phyloP scores from a whole-genome alignment of 2,797 vertebrate genomes.

The Meriones psammophilus region DNA sequence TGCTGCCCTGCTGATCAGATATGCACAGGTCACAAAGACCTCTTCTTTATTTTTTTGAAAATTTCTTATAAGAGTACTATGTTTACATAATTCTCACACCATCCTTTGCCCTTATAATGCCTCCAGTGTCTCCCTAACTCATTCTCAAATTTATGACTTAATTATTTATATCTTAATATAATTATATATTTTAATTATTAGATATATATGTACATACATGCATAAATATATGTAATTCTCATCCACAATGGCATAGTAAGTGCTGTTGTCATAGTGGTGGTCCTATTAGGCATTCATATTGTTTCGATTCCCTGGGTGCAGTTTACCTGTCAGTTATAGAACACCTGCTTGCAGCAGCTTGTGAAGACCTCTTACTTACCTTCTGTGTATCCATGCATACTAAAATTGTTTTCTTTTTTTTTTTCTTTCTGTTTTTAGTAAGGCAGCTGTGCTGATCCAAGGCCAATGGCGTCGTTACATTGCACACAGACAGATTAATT shows the following conservation, averaged over 20 bases:
- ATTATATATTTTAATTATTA: not conserved
- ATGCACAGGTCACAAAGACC: not conserved
- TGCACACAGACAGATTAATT: conserved; percentile 82
- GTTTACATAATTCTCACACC: not conserved
- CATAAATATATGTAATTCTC: not conserved
- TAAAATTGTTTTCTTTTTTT: not conserved
- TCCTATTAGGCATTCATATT: not conserved
- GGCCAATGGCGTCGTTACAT: conserved; percentile 86
- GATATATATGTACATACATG: not conserved
- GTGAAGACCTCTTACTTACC: not conserved
- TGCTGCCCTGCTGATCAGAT: too few relatives aligned
- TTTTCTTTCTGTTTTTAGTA: conserved; percentile 81
- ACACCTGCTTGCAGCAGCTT: not conserved
- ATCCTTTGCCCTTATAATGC: too few relatives aligned
- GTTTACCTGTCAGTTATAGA: not conserved
- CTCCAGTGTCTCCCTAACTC: not conserved
- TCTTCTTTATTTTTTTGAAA: not conserved
- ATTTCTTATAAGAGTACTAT: not conserved
- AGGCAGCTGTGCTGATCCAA: conserved; percentile 88
- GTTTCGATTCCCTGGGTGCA: not conserved
- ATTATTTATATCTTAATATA: too few relatives aligned
- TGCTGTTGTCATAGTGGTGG: not conserved
- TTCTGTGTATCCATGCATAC: not conserved
- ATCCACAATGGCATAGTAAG: not conserved
- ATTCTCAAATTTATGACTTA: not conserved